Conservation (phyloP, 2,797 vertebrate species). For the Petrocephalus sullivani region DNA sequence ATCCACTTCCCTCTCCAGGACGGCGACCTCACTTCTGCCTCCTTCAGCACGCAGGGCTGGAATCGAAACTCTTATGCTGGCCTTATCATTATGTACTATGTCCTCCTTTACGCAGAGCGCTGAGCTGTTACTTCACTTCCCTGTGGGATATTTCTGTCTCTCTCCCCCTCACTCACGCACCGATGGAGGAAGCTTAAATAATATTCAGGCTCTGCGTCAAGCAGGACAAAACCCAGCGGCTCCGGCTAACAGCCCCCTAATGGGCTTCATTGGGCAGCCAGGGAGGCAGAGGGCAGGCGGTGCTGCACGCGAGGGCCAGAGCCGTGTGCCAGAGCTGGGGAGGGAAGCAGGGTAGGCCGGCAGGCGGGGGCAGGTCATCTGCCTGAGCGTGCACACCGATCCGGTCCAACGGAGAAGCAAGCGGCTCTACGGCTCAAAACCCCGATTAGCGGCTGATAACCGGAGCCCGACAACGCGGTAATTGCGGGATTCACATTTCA, state of each 20-base stretch:
- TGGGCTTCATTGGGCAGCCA: slow-evolving; percentile 15
- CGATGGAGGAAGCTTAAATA: neutral
- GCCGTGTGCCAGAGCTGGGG: neutral
- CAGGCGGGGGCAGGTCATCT: neutral
- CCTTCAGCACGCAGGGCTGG: neutral
- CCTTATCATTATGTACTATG: slow-evolving; percentile 30
- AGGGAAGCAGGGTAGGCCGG: neutral
- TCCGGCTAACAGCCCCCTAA: neutral
- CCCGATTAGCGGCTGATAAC: slow-evolving; percentile 5
- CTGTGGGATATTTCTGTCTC: neutral
- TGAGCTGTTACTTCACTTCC: neutral
- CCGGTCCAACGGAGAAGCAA: neutral
- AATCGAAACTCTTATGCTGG: neutral
- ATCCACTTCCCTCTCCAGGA: neutral
- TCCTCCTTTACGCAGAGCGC: neutral
- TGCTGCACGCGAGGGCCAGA: neutral
- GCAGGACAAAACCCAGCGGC: neutral
- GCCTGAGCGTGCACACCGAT: neutral
- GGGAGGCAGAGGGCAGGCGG: neutral
- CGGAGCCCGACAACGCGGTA: neutral
- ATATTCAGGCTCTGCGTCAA: neutral
- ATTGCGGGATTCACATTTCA: neutral
- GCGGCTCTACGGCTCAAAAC: neutral
- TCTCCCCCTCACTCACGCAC: neutral
- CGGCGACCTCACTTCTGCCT: neutral